Conservation (phyloP, 2,797 vertebrate species). For the Tangara arthus region DNA sequence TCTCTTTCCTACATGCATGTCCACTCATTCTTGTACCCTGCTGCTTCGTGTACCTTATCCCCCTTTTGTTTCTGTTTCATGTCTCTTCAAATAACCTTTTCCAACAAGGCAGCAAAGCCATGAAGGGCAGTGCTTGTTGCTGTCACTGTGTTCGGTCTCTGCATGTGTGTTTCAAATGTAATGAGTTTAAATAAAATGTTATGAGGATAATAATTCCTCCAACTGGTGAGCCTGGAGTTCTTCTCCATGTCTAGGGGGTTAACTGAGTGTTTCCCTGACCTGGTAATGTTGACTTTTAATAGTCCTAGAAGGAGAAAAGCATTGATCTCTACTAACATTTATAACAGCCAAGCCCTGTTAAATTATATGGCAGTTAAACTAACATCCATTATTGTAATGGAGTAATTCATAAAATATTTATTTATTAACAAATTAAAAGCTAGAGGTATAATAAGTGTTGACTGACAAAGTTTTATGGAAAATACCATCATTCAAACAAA, state of each 20-base stretch:
- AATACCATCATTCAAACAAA: slow-evolving; percentile 15
- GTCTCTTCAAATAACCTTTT: background rate
- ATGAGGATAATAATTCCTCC: background rate
- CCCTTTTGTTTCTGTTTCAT: background rate
- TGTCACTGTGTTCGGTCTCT: background rate
- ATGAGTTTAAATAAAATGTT: background rate
- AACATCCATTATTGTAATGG: slow-evolving; percentile 28
- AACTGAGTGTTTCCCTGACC: background rate
- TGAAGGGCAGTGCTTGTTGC: background rate
- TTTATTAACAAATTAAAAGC: slow-evolving; percentile 20
- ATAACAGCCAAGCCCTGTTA: background rate
- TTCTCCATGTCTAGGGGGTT: background rate
- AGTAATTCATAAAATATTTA: slow-evolving; percentile 57
- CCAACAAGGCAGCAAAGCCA: background rate
- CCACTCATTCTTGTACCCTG: background rate
- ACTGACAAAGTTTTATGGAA: slow-evolving; percentile 25
- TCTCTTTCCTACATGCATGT: background rate
- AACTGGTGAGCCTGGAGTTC: background rate
- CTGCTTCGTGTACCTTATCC: background rate
- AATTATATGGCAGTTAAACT: slow-evolving; percentile 36
- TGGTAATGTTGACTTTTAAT: background rate
- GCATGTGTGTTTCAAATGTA: background rate
- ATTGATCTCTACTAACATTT: background rate
- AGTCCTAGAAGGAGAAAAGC: background rate
- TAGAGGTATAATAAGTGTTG: background rate